Percentiles rank a stretch among this genome's conserved stretches.
phyloP scores from a whole-genome alignment of 2,113 vertebrate genomes.

The Uropsilus gracilis region DNA sequence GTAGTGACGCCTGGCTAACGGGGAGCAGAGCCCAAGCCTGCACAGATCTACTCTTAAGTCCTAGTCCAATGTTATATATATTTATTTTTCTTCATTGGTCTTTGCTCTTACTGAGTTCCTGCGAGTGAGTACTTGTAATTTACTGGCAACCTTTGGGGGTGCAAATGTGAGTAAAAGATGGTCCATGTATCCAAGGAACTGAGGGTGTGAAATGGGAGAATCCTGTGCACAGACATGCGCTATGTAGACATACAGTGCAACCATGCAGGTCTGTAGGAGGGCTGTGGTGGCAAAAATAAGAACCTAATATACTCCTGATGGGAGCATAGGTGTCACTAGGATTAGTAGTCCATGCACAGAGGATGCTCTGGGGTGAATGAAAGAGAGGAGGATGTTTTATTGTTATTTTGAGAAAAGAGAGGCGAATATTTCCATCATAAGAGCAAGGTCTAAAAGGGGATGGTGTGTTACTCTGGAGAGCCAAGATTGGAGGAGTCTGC shows the following conservation, averaged over 20 bases:
- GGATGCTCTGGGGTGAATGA: background rate
- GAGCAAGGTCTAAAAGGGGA: background rate
- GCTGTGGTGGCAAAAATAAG: background rate
- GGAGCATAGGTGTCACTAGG: background rate
- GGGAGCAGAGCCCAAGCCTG: background rate
- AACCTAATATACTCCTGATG: background rate
- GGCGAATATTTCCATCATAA: background rate
- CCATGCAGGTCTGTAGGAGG: background rate
- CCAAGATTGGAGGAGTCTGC: background rate
- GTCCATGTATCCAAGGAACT: background rate
- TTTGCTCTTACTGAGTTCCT: background rate
- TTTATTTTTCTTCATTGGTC: background rate
- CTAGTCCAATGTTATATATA: background rate
- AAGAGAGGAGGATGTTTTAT: background rate
- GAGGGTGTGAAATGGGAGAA: background rate
- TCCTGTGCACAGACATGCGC: background rate
- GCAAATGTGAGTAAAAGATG: background rate
- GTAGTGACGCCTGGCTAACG: background rate
- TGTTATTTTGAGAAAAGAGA: background rate
- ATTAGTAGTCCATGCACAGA: background rate
- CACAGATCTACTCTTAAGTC: background rate
- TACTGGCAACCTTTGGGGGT: background rate
- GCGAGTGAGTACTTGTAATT: background rate
- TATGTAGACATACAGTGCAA: too few species aligned
- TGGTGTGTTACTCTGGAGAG: background rate